Evolutionary conservation across 2,797 vertebrate species (phyloP).

Genomic region (Steatocranus sp.): DNA sequence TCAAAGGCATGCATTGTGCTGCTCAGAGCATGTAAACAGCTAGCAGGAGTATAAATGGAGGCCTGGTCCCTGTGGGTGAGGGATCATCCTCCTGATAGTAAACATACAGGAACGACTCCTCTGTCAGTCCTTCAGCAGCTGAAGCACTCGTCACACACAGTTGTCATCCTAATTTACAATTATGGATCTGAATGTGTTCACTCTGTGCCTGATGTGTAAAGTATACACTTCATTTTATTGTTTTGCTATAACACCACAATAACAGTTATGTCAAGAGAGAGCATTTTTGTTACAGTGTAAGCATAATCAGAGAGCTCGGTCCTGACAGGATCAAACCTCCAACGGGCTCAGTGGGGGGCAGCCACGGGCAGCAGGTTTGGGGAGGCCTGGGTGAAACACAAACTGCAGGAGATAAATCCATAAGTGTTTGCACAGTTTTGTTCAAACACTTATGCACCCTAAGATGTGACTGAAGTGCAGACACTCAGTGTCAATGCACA

Average conservation of each 20-base stretch:
- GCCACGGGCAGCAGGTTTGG: neutral
- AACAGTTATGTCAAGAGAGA: neutral
- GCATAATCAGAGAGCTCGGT: neutral
- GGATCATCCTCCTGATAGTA: neutral
- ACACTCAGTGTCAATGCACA: rapidly evolving
- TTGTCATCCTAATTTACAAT: neutral
- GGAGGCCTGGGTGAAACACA: neutral
- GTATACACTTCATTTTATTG: rapidly evolving
- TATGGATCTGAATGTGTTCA: neutral
- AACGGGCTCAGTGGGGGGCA: neutral
- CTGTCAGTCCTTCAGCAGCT: neutral
- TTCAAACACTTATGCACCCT: neutral
- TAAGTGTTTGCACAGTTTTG: neutral
- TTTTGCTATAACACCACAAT: neutral
- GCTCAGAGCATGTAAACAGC: neutral
- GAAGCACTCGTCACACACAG: neutral
- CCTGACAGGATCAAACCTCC: neutral
- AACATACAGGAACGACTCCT: neutral
- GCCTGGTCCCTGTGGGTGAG: neutral
- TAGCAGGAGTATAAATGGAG: neutral
- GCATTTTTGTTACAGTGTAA: neutral
- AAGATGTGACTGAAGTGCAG: neutral
- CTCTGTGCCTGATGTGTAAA: neutral
- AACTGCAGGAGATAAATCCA: neutral
- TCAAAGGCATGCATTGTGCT: neutral